phyloP scores from a whole-genome alignment of 1,140 invertebrate species.

The Nomia melanderi region DNA sequence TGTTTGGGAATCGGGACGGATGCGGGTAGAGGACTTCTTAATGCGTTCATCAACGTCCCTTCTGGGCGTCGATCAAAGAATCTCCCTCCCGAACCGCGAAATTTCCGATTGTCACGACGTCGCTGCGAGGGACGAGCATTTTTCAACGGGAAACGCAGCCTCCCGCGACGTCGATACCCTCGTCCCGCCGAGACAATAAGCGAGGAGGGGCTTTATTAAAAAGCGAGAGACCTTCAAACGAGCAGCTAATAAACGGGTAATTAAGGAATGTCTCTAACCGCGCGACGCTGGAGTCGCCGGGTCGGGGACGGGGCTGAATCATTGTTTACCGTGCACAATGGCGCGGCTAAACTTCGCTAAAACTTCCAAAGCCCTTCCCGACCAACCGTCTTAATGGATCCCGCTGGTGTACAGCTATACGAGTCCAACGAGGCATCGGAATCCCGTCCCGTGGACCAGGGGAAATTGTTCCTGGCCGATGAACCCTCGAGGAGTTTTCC shows the following conservation, averaged over 20 bases:
- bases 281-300: constrained; percentile 30
- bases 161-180: neutral
- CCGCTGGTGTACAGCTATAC: neutral
- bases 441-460: neutral
- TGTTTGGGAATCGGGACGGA: no score
- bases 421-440: constrained; percentile 7
- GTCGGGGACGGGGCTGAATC: constrained; percentile 30
- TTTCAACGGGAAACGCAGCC: neutral
- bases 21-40: no score
- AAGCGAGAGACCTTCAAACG: neutral
- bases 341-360: neutral
- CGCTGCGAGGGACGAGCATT: neutral
- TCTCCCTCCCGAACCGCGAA: no score
- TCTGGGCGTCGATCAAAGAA: no score
- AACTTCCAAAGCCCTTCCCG: constrained; percentile 7
- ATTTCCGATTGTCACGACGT: no score
- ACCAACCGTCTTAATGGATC: constrained; percentile 1
- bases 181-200: neutral
- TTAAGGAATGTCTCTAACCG: constrained; percentile 48
- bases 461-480: constrained; percentile 17
- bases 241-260: constrained; percentile 46
- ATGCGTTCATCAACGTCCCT: no score
- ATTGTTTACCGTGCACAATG: constrained; percentile 66
- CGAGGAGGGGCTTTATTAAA: neutral
- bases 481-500: no score